Conservation (phyloP, 1,140 invertebrate species). For the Meloidogyne chitwoodi region DNA sequence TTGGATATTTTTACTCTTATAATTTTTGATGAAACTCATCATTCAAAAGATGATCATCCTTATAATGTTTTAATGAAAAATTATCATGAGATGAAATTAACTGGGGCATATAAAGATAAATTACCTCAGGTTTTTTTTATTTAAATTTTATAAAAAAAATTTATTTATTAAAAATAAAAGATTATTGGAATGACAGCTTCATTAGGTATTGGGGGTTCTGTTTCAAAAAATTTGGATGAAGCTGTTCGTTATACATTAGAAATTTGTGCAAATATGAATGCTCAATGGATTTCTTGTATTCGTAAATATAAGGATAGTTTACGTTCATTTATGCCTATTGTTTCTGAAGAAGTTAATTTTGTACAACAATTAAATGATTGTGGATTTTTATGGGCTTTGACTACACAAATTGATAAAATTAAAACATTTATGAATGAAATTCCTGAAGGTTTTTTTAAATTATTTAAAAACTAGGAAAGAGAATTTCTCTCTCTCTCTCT, state of each 20-base stretch:
- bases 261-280: constrained; percentile 11
- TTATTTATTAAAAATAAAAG: background rate
- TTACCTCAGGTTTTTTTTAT: constrained; percentile 11
- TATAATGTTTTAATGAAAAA: constrained; percentile 25
- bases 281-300: background rate
- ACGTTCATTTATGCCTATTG: constrained; percentile 2
- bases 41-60: constrained; percentile 26
- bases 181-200: constrained; percentile 37
- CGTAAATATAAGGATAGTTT: constrained; percentile 4
- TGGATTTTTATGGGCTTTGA: background rate
- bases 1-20: constrained; percentile 25
- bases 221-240: constrained; percentile 1
- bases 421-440: background rate
- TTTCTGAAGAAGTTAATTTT: background rate
- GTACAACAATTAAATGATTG: background rate
- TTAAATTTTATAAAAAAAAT: background rate
- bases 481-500: too few species aligned
- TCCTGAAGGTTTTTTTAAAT: background rate
- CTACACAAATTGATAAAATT: background rate
- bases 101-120: background rate
- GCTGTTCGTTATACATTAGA: constrained; percentile 2
- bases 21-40: constrained; percentile 39
- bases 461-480: background rate
- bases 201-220: constrained; percentile 18
- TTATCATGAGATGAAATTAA: background rate